Percentiles rank a stretch among this genome's conserved stretches.
Evolutionary conservation across 2,888 invertebrate genomes (phyloP).

Genomic region (Amphipoea oculea): DNA sequence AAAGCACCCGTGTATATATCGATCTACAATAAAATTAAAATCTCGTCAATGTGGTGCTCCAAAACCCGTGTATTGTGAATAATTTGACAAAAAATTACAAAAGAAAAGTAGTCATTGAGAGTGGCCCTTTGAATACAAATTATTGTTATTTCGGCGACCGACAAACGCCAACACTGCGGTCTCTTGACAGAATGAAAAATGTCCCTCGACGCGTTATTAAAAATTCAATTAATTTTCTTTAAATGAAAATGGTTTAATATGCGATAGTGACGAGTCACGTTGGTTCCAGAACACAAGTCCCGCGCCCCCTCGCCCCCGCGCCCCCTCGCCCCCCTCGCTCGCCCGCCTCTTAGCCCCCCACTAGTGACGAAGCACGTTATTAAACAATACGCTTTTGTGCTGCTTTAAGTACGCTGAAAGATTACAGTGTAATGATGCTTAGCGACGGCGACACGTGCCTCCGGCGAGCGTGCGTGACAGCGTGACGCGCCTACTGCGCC

Average conservation of each 20-base stretch:
- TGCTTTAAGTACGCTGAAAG: slow-evolving; percentile 71
- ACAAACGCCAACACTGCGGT: slow-evolving; percentile 22
- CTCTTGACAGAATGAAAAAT: slow-evolving; percentile 63
- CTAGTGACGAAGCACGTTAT: slow-evolving; percentile 70
- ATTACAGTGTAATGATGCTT: slow-evolving; percentile 61
- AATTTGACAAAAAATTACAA: slow-evolving; percentile 1
- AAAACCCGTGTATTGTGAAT: neutral
- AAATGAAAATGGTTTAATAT: slow-evolving; percentile 71
- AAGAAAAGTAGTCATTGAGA: slow-evolving; percentile 15
- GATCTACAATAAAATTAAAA: neutral
- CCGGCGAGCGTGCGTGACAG: neutral
- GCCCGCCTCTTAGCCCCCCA: slow-evolving; percentile 2
- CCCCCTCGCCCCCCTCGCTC: neutral
- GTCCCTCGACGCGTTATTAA: slow-evolving; percentile 66
- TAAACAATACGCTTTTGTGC: slow-evolving; percentile 75
- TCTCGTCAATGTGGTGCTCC: neutral
- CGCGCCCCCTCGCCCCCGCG: neutral
- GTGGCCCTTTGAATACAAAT: slow-evolving; percentile 22
- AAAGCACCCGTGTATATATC: neutral
- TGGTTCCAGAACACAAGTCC: slow-evolving; percentile 33
- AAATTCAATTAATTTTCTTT: slow-evolving; percentile 73
- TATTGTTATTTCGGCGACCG: slow-evolving; percentile 18
- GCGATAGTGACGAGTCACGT: slow-evolving; percentile 74
- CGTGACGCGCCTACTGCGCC: neutral
- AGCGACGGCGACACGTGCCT: slow-evolving; percentile 19